Evolutionary conservation across 2,888 invertebrate genomes (phyloP).

Genomic region (Catocala fraxini): DNA sequence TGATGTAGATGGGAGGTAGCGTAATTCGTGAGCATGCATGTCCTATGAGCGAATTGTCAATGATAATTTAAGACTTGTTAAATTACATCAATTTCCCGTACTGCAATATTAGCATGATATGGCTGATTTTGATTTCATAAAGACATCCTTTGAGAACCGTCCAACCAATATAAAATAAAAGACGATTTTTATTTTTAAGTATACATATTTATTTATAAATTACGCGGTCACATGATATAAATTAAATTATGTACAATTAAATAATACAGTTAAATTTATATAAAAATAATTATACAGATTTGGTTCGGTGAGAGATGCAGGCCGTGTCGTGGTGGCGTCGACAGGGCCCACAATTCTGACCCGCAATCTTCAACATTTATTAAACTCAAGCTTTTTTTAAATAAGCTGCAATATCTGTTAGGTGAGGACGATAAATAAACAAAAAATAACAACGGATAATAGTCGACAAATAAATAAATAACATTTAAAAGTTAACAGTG

Average conservation of each 20-base stretch:
- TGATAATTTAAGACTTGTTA: too few relatives aligned
- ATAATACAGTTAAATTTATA: conserved; percentile 84
- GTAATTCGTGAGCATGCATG: too few relatives aligned
- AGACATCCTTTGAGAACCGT: too few relatives aligned
- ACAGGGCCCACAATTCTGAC: conserved; percentile 49
- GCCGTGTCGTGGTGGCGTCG: conserved; percentile 74
- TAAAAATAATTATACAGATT: conserved; percentile 80
- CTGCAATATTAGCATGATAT: too few relatives aligned
- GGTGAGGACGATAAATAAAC: conserved; percentile 69
- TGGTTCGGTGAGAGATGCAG: conserved; percentile 56
- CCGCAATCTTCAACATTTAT: conserved; percentile 72
- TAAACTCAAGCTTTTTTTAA: conserved; percentile 78
- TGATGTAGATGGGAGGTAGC: too few relatives aligned
- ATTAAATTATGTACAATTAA: conserved; percentile 87
- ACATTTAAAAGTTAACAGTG: conserved; percentile 80
- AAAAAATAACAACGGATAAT: conserved; percentile 56
- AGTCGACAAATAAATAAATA: conserved; percentile 69
- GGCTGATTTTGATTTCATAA: too few relatives aligned
- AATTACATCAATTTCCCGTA: too few relatives aligned
- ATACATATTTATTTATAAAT: conserved; percentile 87
- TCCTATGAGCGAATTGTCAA: too few relatives aligned
- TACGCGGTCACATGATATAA: conserved; percentile 86
- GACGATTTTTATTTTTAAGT: conserved; percentile 72
- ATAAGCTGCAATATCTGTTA: conserved; percentile 81
- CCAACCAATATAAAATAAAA: conserved; percentile 57